phyloP scores from a whole-genome alignment of 1,140 invertebrate genomes.

The Campoletis sonorensis region DNA sequence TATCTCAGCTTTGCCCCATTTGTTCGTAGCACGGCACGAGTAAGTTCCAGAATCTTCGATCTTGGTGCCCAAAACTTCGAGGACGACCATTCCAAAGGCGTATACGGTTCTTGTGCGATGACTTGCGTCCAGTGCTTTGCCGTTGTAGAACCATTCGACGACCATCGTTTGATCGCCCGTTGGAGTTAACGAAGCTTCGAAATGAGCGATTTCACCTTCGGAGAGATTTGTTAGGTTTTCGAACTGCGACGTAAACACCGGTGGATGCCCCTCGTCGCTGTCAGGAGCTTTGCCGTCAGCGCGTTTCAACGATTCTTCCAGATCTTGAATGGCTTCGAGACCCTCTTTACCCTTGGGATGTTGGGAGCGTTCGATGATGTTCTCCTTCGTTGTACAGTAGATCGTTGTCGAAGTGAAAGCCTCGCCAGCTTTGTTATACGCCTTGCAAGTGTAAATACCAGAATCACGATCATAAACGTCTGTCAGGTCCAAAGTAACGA shows the following conservation, averaged over 20 bases:
- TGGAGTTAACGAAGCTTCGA: conserved; percentile 94
- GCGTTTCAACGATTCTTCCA: conserved; percentile 90
- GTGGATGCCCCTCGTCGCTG: conserved; percentile 87
- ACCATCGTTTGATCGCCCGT: conserved; percentile 97
- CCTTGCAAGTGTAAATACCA: conserved; percentile 95
- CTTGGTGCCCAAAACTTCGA: conserved; percentile 94
- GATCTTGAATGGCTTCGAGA: conserved; percentile 91
- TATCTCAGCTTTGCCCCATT: conserved; percentile 91
- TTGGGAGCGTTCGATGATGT: conserved; percentile 91
- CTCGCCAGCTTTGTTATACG: conserved; percentile 90
- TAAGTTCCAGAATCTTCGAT: conserved; percentile 92
- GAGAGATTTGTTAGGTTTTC: conserved; percentile 87
- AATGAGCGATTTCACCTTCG: conserved; percentile 95
- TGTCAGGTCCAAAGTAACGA: conserved; percentile 91
- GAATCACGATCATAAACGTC: conserved; percentile 95
- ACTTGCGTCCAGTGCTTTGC: conserved; percentile 90
- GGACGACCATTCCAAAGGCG: conserved; percentile 96
- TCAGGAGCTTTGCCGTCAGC: conserved; percentile 83
- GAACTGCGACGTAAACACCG: conserved; percentile 92
- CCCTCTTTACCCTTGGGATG: conserved; percentile 96
- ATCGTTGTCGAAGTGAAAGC: conserved; percentile 94
- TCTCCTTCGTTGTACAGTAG: conserved; percentile 88
- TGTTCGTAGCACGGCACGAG: conserved; percentile 91
- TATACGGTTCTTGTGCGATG: conserved; percentile 93
- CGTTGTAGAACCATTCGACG: conserved; percentile 98